Evolutionary conservation across 2,888 invertebrate genomes (phyloP).

Genomic region (Spatulosminthurus flaviceps): DNA sequence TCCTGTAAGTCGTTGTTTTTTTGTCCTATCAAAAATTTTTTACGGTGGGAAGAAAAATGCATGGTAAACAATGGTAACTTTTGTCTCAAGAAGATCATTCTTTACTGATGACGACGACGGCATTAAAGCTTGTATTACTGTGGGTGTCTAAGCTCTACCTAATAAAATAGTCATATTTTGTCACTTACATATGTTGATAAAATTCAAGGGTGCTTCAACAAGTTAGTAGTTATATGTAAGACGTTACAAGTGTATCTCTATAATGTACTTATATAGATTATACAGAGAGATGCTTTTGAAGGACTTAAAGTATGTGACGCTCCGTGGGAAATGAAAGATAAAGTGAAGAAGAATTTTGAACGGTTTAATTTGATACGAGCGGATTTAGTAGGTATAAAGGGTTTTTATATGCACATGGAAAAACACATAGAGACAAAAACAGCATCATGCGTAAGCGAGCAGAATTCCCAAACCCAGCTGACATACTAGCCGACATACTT

Average conservation of each 20-base stretch:
- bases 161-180: conserved; percentile 13
- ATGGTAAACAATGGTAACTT: conserved; percentile 23
- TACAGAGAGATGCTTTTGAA: neutral
- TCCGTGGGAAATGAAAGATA: neutral
- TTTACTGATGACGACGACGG: neutral
- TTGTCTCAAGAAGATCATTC: neutral
- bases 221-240: too few relatives aligned
- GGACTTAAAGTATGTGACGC: neutral
- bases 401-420: too few relatives aligned
- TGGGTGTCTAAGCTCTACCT: neutral
- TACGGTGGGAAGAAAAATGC: neutral
- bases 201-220: neutral
- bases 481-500: conserved; percentile 20
- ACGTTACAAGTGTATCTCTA: too few relatives aligned
- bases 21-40: neutral
- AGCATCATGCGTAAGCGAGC: conserved; percentile 8
- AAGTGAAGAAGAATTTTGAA: conserved; percentile 14
- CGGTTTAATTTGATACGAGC: conserved; percentile 10
- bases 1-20: neutral
- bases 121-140: neutral
- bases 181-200: neutral
- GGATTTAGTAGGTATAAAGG: conserved; percentile 1
- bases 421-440: neutral
- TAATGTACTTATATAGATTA: neutral
- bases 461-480: neutral